Evolutionary conservation across 2,113 vertebrate genomes (phyloP), one percentile per base, ranked within the genome.

Genomic region (Cyprinodon tularosa): DNA sequence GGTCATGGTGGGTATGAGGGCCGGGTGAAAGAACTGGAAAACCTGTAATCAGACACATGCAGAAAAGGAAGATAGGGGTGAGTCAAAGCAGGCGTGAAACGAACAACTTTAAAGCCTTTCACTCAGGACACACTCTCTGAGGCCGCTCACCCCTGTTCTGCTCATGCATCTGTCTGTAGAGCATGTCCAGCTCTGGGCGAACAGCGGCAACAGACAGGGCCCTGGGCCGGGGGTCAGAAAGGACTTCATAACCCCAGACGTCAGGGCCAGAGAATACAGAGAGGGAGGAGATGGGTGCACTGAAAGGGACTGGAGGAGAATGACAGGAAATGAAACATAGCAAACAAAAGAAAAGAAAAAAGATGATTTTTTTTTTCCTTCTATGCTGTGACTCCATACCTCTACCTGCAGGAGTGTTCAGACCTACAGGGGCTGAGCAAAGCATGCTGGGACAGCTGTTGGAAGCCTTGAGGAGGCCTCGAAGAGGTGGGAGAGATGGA

Each of bases 271-370:
- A 79, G 40, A 83, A 83, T 73, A 77, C 72, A 82, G 85, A 91
- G 76, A 85, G 9, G 1, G 90, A 87, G 80, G 93, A 91, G 37
- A 92, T 81, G 61, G 94, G 94, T 69, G 91, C 90, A 67, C 90
- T 91, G 78, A 87, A 87, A 84, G 93, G 83, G 87, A 95, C 96
- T 97, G 76, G 81, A 91, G 91, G 94, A 90, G 80, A 89, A 92
- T 84, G 76, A 91, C 38, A 91, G 72, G 76, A 80, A 83, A 82
- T 77, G 65, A 84, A 45, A 75, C 22, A 22, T 44, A 80, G 57
- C 83, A 38, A 69, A 63, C 17, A 62, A 5, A 29, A 57, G 57
- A 66, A 78, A 36, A 48, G n/a, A 14, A 70, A 77, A 66, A 68
- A 37, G 74, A 36, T 65, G 64, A 17, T 20, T 75, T 42, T 71